These are phyloP conservation scores for Drosophila bifasciata DNA, from an alignment of 1,140 invertebrate species.

Conservation along the genomic window DNA sequence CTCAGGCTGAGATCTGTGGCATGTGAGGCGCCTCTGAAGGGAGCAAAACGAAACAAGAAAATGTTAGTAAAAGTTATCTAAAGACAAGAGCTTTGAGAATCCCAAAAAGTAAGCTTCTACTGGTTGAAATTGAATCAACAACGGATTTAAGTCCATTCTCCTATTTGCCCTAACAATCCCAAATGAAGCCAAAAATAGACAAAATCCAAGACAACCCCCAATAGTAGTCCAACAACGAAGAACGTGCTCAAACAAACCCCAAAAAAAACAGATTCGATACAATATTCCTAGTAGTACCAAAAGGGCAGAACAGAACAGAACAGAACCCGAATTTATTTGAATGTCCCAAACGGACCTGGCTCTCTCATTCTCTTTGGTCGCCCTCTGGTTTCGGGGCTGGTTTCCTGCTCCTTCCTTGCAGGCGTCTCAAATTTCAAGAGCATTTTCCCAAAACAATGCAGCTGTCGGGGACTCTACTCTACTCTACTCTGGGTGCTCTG, in stretches of 20 bases:
- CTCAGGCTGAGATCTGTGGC: constrained; percentile 69
- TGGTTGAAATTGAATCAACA: too few species aligned
- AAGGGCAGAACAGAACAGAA: constrained; percentile 1
- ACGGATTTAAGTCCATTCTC: too few species aligned
- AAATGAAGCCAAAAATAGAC: background rate
- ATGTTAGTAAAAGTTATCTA: background rate
- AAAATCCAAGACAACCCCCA: constrained; percentile 24
- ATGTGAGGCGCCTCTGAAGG: constrained; percentile 72
- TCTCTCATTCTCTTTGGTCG: too few species aligned
- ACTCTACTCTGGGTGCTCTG: constrained; percentile 7
- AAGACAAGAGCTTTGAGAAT: background rate
- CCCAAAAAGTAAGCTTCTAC: too few species aligned
- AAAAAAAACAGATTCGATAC: constrained; percentile 9
- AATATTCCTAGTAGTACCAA: constrained; percentile 14
- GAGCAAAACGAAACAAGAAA: background rate
- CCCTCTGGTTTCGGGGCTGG: constrained; percentile 4
- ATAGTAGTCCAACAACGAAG: background rate
- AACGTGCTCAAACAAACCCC: constrained; percentile 42
- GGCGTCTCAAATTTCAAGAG: constrained; percentile 57
- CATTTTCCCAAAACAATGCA: constrained; percentile 50
- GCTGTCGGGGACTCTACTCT: constrained; percentile 31
- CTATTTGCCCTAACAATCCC: too few species aligned
- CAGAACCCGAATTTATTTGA: constrained; percentile 10
- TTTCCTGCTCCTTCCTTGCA: constrained; percentile 29
- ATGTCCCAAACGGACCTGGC: background rate